These are phyloP conservation scores for Abrostola tripartita DNA, from an alignment of 2,888 invertebrate genomes.

Conservation along the genomic window DNA sequence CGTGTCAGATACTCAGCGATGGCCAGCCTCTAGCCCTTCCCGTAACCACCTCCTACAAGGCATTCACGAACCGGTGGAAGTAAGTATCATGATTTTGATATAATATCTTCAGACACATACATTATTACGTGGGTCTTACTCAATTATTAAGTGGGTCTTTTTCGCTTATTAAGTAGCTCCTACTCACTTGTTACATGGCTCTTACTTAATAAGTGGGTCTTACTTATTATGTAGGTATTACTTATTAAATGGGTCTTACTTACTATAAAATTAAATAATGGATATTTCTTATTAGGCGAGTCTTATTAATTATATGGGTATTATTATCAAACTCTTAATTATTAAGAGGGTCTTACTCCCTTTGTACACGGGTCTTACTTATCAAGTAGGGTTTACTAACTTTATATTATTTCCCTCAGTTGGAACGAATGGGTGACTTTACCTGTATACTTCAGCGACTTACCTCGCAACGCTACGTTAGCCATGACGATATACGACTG, in stretches of 20 bases:
- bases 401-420: slow-evolving; percentile 80
- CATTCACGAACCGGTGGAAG: slow-evolving; percentile 98
- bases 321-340: neutral
- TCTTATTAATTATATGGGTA: too few relatives aligned
- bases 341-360: neutral
- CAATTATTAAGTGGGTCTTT: neutral
- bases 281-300: too few relatives aligned
- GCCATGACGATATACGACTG: slow-evolving; percentile 97
- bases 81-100: slow-evolving; percentile 78
- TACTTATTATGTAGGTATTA: too few relatives aligned
- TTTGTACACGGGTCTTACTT: neutral
- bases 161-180: neutral
- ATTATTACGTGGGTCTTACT: neutral
- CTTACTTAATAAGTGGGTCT: too few relatives aligned
- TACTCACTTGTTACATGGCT: neutral
- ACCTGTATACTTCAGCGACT: slow-evolving; percentile 96
- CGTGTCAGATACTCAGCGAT: slow-evolving; percentile 94
- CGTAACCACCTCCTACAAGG: slow-evolving; percentile 96
- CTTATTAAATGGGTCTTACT: too few relatives aligned
- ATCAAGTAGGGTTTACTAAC: neutral
- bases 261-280: too few relatives aligned
- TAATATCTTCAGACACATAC: neutral
- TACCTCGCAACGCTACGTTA: slow-evolving; percentile 95
- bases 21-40: slow-evolving; percentile 95
- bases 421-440: slow-evolving; percentile 99